phyloP scores from a whole-genome alignment of 2,888 invertebrate species.

The Odontothrips loti region DNA sequence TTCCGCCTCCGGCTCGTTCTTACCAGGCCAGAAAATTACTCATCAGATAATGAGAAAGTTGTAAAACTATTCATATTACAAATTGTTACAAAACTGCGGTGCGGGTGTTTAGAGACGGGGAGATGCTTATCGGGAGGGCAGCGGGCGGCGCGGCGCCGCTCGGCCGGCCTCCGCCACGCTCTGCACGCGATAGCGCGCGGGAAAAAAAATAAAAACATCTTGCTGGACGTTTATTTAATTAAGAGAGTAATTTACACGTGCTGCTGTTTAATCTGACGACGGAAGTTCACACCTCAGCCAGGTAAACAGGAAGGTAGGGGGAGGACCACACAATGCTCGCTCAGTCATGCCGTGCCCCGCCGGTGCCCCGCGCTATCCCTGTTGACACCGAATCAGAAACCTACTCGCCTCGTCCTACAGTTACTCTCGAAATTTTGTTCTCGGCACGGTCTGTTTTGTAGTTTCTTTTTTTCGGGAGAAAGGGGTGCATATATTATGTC shows the following conservation, averaged over 20 bases:
- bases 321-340: not conserved
- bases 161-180: not conserved
- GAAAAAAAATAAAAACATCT: not conserved
- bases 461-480: not conserved
- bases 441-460: too few species aligned
- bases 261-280: constrained; percentile 5
- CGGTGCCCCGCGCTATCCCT: not conserved
- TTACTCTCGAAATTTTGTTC: too few species aligned
- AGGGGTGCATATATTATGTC: not conserved
- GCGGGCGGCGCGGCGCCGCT: not conserved
- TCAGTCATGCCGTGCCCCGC: not conserved
- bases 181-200: not conserved
- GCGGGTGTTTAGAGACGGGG: constrained; percentile 19
- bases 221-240: constrained; percentile 22
- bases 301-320: constrained; percentile 3
- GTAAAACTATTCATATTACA: constrained; percentile 27
- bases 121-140: not conserved
- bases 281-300: constrained; percentile 11
- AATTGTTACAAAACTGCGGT: constrained; percentile 24
- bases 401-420: not conserved
- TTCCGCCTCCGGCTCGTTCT: not conserved
- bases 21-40: constrained; percentile 25
- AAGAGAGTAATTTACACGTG: constrained; percentile 23
- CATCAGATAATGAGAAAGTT: constrained; percentile 26
- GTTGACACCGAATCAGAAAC: not conserved